phyloP scores from a whole-genome alignment of 1,140 invertebrate genomes.

The Diuraphis noxia region DNA sequence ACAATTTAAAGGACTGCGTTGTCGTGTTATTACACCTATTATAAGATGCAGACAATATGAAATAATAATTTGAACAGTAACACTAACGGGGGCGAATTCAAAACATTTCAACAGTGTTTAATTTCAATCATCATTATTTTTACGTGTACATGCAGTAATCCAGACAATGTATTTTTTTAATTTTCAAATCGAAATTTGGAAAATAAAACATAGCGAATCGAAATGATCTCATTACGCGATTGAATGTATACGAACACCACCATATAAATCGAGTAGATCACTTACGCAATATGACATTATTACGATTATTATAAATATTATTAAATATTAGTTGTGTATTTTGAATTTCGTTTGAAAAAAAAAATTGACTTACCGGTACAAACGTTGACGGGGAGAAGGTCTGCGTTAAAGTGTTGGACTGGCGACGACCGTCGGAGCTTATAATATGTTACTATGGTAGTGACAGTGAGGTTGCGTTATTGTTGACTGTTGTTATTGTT shows the following conservation, averaged over 20 bases:
- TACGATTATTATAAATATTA: neutral
- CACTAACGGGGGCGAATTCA: neutral
- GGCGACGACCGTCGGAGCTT: neutral
- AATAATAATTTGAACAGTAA: neutral
- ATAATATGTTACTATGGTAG: neutral
- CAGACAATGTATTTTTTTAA: too few species aligned
- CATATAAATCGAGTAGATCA: too few species aligned
- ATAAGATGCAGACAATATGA: neutral
- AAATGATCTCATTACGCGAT: neutral
- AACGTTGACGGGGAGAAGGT: neutral
- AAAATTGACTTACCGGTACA: neutral
- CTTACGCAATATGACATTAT: too few species aligned
- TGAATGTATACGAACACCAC: neutral
- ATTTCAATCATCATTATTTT: too few species aligned
- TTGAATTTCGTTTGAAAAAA: neutral
- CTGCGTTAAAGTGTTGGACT: neutral
- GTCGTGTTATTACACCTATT: neutral
- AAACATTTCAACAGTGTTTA: neutral
- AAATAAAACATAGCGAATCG: neutral
- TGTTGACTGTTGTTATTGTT: constrained; percentile 13
- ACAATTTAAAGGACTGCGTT: neutral
- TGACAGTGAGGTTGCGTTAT: neutral
- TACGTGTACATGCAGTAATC: too few species aligned
- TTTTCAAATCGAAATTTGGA: too few species aligned
- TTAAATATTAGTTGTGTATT: neutral